A percentile compares a stretch with the other conserved stretches of the same genome.
phyloP scores from a whole-genome alignment of 2,888 invertebrate genomes.

The Timema cristinae region DNA sequence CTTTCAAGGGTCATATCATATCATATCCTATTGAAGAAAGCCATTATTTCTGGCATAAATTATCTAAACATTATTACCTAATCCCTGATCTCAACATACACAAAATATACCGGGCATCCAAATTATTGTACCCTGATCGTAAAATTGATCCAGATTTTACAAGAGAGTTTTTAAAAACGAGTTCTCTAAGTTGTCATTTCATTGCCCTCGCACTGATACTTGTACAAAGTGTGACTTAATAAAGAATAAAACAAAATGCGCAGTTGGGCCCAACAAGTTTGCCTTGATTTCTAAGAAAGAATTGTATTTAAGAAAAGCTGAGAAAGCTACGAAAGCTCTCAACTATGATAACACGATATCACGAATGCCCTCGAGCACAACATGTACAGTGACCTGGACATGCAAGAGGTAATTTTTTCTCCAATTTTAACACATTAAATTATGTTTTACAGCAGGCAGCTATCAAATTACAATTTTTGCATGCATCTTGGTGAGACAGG shows the following conservation, averaged over 20 bases:
- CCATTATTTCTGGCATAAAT: background rate
- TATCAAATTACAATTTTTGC: conserved; percentile 36
- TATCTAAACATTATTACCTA: conserved; percentile 2
- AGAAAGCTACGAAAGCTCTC: background rate
- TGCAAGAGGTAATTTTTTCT: conserved; percentile 16
- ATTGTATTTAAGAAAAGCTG: conserved; percentile 9
- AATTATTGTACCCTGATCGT: conserved; percentile 15
- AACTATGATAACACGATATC: background rate
- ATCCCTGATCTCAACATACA: conserved; percentile 16
- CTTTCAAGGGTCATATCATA: background rate
- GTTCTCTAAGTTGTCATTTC: conserved; percentile 13
- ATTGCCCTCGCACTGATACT: conserved; percentile 6
- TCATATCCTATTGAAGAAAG: conserved; percentile 12
- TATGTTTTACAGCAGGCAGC: conserved; percentile 38
- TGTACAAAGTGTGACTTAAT: background rate
- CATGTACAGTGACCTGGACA: conserved; percentile 6
- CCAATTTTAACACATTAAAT: conserved; percentile 24
- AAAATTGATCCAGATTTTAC: conserved; percentile 11
- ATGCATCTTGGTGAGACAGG: conserved; percentile 34
- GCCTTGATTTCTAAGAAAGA: conserved; percentile 5
- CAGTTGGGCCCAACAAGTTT: conserved; percentile 18
- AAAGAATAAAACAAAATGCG: background rate
- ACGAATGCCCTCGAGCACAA: conserved; percentile 16
- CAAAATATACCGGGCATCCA: conserved; percentile 10
- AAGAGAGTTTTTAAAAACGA: conserved; percentile 15